These are phyloP conservation scores for Hermetia illucens DNA, from an alignment of 1,140 invertebrate genomes.

Conservation along the genomic window DNA sequence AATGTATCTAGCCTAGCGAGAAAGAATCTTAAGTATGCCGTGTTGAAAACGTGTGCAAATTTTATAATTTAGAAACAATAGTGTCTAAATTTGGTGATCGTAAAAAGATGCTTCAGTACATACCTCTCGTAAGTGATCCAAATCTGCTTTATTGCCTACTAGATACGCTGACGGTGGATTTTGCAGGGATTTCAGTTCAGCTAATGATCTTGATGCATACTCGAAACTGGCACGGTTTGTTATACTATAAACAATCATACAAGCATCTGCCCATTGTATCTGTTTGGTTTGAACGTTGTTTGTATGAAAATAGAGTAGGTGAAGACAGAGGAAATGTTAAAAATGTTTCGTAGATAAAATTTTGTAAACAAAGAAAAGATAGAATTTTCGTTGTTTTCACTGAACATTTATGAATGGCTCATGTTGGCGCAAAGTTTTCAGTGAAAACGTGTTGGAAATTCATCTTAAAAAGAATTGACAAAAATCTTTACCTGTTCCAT, in stretches of 20 bases:
- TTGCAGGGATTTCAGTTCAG: slow-evolving; percentile 35
- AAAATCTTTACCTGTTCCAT: slow-evolving; percentile 29
- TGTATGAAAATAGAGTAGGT: no score
- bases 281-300: no score
- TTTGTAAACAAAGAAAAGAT: no score
- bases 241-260: slow-evolving; percentile 64
- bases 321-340: neutral
- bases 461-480: no score
- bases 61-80: neutral
- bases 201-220: slow-evolving; percentile 47
- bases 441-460: no score
- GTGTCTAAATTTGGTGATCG: neutral
- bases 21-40: no score
- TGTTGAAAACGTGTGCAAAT: neutral
- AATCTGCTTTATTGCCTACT: slow-evolving; percentile 60
- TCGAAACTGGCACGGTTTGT: slow-evolving; percentile 54
- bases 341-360: neutral
- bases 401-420: no score
- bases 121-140: slow-evolving; percentile 60
- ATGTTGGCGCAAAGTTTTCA: no score
- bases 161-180: slow-evolving; percentile 43
- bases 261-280: slow-evolving; percentile 63
- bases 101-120: slow-evolving; percentile 13
- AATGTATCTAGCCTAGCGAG: no score
- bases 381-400: no score